Evolutionary conservation across 2,797 vertebrate genomes (phyloP), one percentile per base, ranked within the genome.

Genomic region (Heliangelus exortis): DNA sequence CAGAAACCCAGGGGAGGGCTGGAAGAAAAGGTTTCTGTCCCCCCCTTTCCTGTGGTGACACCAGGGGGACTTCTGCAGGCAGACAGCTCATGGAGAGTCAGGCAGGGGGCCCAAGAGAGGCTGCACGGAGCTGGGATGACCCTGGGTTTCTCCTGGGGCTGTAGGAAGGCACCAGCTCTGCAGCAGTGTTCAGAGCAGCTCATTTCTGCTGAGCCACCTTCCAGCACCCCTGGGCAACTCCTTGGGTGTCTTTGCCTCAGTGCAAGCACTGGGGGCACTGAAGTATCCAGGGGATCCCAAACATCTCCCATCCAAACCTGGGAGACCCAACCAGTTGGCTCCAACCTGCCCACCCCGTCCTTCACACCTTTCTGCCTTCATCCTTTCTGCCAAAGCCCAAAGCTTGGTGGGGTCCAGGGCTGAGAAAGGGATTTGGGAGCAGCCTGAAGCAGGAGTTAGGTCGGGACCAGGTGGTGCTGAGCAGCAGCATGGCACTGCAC

Each of bases 401-500:
- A 74, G 50, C n/a, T 28, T 11, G 10, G 6, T 2, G 1, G 36
- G 18, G 41, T 23, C 14, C 8, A 22, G 54, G 45, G 31, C 41
- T 77, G 53, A 51, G 16, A 80, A 54, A 33, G 25, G 47, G 29
- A 28, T 29, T 57, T 34, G 55, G 33, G 45, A 48, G 8, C 15
- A 15, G 28, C 50, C 41, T 7, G 22, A 10, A 15, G 69, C 11
- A 8, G 5, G 63, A 82, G 61, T n/a, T 22, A 18, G 55, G 74
- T 50, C 66, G 66, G 43, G 66, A 69, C 57, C 74, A 66, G 0
- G 0, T 1, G 10, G 45, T 16, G 47, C 47, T 57, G 58, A 58
- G 36, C n/a, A 39, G 62, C 15, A n/a, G n/a, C n/a, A n/a, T 93
- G 87, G 96, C 82, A 92, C 84, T 50, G 73, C 53, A 48, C 8